Conservation (phyloP, 2,797 vertebrate species). For the Xiphophorus birchmanni region DNA sequence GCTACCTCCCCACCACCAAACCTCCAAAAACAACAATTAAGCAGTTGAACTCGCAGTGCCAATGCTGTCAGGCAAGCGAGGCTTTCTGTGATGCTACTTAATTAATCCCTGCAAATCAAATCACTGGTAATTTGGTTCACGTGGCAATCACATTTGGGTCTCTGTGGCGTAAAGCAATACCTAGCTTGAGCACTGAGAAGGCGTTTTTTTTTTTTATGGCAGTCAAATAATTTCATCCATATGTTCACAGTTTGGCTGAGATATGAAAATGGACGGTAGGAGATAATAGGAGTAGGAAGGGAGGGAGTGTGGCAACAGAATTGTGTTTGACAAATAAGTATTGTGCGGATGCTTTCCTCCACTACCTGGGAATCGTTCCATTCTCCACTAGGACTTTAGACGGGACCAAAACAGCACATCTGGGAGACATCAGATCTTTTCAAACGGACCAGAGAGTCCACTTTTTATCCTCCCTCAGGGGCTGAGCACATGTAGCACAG, state of each 20-base stretch:
- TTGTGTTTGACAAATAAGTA: neutral
- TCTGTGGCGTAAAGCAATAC: slow-evolving; percentile 49
- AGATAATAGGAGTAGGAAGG: neutral
- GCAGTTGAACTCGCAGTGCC: slow-evolving; percentile 47
- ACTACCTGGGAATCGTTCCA: neutral
- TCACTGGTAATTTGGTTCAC: slow-evolving; percentile 69
- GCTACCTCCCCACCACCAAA: slow-evolving; percentile 8
- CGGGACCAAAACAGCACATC: neutral
- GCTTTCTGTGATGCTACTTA: slow-evolving; percentile 70
- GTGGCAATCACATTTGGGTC: slow-evolving; percentile 61
- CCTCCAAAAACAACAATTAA: slow-evolving; percentile 65
- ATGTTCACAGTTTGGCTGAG: slow-evolving; percentile 31
- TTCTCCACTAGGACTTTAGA: neutral
- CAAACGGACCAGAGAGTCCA: neutral
- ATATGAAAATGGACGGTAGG: slow-evolving; percentile 18
- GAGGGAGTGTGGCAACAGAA: neutral
- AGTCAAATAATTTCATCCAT: slow-evolving; percentile 47
- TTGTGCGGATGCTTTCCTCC: neutral
- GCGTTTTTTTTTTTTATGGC: slow-evolving; percentile 45
- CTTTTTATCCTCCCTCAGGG: neutral
- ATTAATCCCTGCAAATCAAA: slow-evolving; percentile 81
- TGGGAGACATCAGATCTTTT: neutral
- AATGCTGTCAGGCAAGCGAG: slow-evolving; percentile 59
- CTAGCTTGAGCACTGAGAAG: slow-evolving; percentile 40
- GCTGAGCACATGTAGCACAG: neutral